Percentiles rank a stretch among this genome's conserved stretches.
Conservation (phyloP, 2,888 invertebrate genomes). For the Hypena proboscidalis region DNA sequence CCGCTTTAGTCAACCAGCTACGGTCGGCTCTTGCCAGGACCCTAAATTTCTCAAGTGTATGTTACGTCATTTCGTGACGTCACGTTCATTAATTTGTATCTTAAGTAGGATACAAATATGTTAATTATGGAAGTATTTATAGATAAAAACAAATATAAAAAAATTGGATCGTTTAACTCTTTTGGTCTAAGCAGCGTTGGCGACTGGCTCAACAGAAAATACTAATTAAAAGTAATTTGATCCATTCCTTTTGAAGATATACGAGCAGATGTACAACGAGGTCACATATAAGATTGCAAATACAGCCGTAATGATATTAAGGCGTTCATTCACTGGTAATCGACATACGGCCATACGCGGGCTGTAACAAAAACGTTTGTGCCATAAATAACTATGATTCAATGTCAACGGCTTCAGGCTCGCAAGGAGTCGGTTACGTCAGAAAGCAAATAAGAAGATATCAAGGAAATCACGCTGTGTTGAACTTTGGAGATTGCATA, state of each 20-base stretch:
- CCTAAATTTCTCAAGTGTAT: too few relatives aligned
- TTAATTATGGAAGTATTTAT: too few relatives aligned
- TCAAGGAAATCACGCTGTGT: slow-evolving; percentile 5
- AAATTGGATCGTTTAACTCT: too few relatives aligned
- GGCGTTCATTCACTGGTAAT: slow-evolving; percentile 68
- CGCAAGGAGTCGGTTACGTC: slow-evolving; percentile 49
- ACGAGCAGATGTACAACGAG: slow-evolving; percentile 48
- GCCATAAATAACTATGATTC: slow-evolving; percentile 79
- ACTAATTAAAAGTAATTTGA: slow-evolving; percentile 12
- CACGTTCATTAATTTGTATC: too few relatives aligned
- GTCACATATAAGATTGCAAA: slow-evolving; percentile 46
- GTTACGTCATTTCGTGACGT: too few relatives aligned
- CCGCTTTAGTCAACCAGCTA: too few relatives aligned
- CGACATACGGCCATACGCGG: slow-evolving; percentile 59
- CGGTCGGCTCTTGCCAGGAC: too few relatives aligned
- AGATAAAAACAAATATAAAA: too few relatives aligned
- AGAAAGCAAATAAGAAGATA: slow-evolving; percentile 33
- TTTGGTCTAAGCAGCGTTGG: too few relatives aligned
- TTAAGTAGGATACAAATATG: too few relatives aligned
- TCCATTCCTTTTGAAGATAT: slow-evolving; percentile 12
- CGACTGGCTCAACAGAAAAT: too few relatives aligned
- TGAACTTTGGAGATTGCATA: slow-evolving; percentile 1
- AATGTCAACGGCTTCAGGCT: slow-evolving; percentile 68
- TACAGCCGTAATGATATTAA: slow-evolving; percentile 59
- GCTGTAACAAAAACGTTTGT: slow-evolving; percentile 66